Percentiles rank a stretch among this genome's conserved stretches.
phyloP scores from a whole-genome alignment of 2,888 invertebrate species.

The Brenthis ino region DNA sequence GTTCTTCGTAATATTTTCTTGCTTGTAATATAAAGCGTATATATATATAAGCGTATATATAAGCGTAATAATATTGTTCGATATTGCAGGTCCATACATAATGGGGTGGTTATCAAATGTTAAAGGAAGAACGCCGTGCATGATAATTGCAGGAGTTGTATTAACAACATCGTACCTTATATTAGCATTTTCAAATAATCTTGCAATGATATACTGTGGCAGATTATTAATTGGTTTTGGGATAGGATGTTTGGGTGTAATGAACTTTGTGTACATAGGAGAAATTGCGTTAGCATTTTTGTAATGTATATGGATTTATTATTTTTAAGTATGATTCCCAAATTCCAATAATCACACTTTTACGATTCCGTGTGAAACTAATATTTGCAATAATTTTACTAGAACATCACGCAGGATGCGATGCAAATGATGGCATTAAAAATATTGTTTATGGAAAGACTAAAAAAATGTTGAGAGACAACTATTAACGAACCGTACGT shows the following conservation, averaged over 20 bases:
- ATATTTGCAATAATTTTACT: no score
- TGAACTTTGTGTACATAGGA: slow-evolving; percentile 53
- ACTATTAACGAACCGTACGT: no score
- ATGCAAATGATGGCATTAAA: no score
- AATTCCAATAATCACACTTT: no score
- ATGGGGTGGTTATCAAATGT: slow-evolving; percentile 50
- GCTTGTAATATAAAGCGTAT: no score
- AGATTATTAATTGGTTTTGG: slow-evolving; percentile 50
- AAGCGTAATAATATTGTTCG: no score
- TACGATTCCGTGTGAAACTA: no score
- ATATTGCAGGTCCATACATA: slow-evolving; percentile 51
- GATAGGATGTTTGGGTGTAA: slow-evolving; percentile 45
- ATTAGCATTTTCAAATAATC: slow-evolving; percentile 44
- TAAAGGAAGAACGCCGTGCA: slow-evolving; percentile 51
- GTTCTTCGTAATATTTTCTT: neutral
- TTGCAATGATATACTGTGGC: slow-evolving; percentile 48
- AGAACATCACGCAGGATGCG: no score
- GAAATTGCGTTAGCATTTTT: slow-evolving; percentile 54
- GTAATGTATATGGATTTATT: neutral
- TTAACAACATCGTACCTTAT: slow-evolving; percentile 44
- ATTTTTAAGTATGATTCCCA: no score
- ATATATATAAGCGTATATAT: no score
- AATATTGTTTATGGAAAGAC: no score
- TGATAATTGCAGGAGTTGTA: slow-evolving; percentile 47
- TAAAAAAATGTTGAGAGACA: no score